phyloP scores from a whole-genome alignment of 2,797 vertebrate species.

The Rousettus madagascariensis region DNA sequence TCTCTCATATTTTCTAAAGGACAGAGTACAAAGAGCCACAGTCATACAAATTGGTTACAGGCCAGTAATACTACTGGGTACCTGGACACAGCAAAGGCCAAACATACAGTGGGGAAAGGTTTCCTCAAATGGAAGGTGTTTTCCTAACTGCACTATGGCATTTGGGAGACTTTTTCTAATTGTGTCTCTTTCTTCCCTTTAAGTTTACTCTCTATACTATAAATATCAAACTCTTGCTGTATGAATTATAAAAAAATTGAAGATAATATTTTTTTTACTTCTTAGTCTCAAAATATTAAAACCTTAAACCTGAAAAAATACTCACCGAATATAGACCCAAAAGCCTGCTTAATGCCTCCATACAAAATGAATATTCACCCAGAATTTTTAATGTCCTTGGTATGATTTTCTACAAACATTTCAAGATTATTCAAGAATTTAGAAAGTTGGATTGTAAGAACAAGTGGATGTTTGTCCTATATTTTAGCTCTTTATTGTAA shows the following conservation, averaged over 20 bases:
- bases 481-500: not conserved
- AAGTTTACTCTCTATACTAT: slow-evolving; percentile 34
- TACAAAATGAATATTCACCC: slow-evolving; percentile 18
- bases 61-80: slow-evolving; percentile 35
- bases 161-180: slow-evolving; percentile 52
- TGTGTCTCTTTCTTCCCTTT: slow-evolving; percentile 12
- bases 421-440: slow-evolving; percentile 7
- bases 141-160: slow-evolving; percentile 51
- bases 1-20: slow-evolving; percentile 26
- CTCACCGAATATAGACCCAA: not conserved
- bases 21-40: not conserved
- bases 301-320: slow-evolving; percentile 13
- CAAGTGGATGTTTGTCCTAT: not conserved
- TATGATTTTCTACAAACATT: slow-evolving; percentile 2
- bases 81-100: slow-evolving; percentile 68
- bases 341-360: not conserved
- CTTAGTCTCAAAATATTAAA: slow-evolving; percentile 39
- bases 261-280: not conserved
- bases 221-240: slow-evolving; percentile 32
- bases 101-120: slow-evolving; percentile 56
- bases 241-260: slow-evolving; percentile 39
- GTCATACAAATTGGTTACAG: not conserved
- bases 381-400: not conserved
- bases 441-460: not conserved
- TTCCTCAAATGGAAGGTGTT: slow-evolving; percentile 58